Evolutionary conservation across 2,888 invertebrate species (phyloP), one percentile per base, ranked within the genome.

Genomic region (Agrilus mali): DNA sequence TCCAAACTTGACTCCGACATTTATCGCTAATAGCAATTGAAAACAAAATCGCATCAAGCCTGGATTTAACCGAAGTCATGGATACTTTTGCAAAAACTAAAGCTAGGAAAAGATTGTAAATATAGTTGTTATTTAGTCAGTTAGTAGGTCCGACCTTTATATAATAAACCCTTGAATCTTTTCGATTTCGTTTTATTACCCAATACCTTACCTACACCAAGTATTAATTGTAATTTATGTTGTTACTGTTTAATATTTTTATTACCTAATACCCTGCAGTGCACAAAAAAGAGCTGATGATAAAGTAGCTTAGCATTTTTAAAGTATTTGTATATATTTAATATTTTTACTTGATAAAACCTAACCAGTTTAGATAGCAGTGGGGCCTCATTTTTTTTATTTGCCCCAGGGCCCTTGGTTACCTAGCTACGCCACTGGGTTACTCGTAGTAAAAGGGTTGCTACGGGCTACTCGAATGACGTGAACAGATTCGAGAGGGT

Each of bases 81-180:
- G n/a, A n/a, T n/a, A n/a, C n/a, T n/a, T n/a, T n/a, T n/a, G n/a
- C n/a, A n/a, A n/a, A n/a, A n/a, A 20, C 20, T 20, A 13, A 40
- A 31, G 41, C 40, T 40, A 40, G 40, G 40, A 40, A 40, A 40
- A 40, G 34, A 40, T 40, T 40, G 40, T 37, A 40, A 40, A 40
- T 40, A 40, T 40, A 40, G 34, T 40, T 40, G 40, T 40, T 40
- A 40, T 40, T 40, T 40, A 40, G 40, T 40, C 40, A 40, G 40
- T 40, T 40, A 34, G 36, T 40, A 40, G 40, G 40, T 34, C 40
- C 40, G 40, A 40, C 40, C 36, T 40, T 40, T 33, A 40, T 33
- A 40, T 38, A 38, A 38, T 38, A 38, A 38, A 38, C 38, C 38
- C 38, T 38, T 38, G 38, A 38, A 38, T 38, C 38, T 38, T 38